A percentile compares a stretch with the other conserved stretches of the same genome.
Evolutionary conservation across 2,797 vertebrate genomes (phyloP).

Genomic region (Rhinatrema bivittatum): DNA sequence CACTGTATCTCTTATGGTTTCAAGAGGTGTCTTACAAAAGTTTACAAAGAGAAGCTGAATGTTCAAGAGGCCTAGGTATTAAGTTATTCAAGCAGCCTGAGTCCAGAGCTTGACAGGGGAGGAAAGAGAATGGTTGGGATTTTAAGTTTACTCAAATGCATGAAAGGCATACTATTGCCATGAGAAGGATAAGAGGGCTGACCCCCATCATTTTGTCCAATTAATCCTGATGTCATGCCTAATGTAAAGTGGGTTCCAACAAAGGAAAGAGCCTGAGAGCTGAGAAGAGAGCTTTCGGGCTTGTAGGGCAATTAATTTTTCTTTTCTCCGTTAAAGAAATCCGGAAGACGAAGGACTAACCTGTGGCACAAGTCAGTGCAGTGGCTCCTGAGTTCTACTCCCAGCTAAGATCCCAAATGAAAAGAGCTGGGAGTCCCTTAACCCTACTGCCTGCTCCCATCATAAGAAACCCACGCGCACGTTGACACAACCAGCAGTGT

Average conservation of each 20-base stretch:
- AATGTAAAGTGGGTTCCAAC: slow-evolving; percentile 47
- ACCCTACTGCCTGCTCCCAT: too few relatives aligned
- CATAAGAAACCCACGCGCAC: too few relatives aligned
- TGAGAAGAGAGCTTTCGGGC: slow-evolving; percentile 41
- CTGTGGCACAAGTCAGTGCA: too few relatives aligned
- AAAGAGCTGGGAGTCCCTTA: too few relatives aligned
- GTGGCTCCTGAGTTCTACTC: too few relatives aligned
- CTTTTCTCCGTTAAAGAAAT: slow-evolving; percentile 11
- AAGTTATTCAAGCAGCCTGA: slow-evolving; percentile 36
- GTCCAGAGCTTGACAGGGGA: slow-evolving; percentile 24
- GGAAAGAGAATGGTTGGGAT: slow-evolving; percentile 48
- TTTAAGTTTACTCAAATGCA: slow-evolving; percentile 28
- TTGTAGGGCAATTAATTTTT: slow-evolving; percentile 24
- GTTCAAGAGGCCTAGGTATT: slow-evolving; percentile 32
- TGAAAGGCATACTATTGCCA: slow-evolving; percentile 54
- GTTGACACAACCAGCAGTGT: too few relatives aligned
- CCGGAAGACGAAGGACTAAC: too few relatives aligned
- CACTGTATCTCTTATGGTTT: slow-evolving; percentile 13
- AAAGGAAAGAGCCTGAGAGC: slow-evolving; percentile 42
- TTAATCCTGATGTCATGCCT: slow-evolving; percentile 48
- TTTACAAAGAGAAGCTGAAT: slow-evolving; percentile 14
- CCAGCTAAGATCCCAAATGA: too few relatives aligned
- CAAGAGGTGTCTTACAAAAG: slow-evolving; percentile 21
- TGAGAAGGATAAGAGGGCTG: slow-evolving; percentile 38
- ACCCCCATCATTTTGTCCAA: slow-evolving; percentile 51